phyloP scores from a whole-genome alignment of 2,888 invertebrate species.

The Neoascia interrupta region DNA sequence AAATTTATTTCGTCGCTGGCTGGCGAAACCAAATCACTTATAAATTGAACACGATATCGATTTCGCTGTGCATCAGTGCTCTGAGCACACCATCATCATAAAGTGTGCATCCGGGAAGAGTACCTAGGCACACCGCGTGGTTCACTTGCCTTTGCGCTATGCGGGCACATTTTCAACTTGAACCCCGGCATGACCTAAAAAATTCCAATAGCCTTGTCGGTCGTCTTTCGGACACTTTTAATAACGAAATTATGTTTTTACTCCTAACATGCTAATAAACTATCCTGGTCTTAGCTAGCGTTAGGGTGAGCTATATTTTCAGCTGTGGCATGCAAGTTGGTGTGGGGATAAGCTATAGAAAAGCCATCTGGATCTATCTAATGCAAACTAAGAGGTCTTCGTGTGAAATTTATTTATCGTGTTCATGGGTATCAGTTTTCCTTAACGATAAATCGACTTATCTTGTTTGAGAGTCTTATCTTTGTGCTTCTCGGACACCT shows the following conservation, averaged over 20 bases:
- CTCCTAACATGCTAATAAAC: slow-evolving; percentile 72
- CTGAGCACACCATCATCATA: slow-evolving; percentile 37
- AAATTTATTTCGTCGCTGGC: slow-evolving; percentile 60
- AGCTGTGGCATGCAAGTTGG: not conserved
- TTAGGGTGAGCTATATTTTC: slow-evolving; percentile 21
- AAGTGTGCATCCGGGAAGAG: slow-evolving; percentile 43
- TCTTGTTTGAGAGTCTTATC: slow-evolving; percentile 70
- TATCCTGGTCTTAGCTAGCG: slow-evolving; percentile 54
- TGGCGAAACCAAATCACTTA: slow-evolving; percentile 57
- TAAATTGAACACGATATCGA: slow-evolving; percentile 63
- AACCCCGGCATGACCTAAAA: slow-evolving; percentile 63
- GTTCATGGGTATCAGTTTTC: slow-evolving; percentile 71
- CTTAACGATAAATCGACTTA: slow-evolving; percentile 72
- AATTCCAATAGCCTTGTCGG: slow-evolving; percentile 53
- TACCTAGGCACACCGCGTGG: slow-evolving; percentile 8
- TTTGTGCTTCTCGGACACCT: slow-evolving; percentile 37
- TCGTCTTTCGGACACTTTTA: slow-evolving; percentile 68
- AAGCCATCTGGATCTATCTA: slow-evolving; percentile 4
- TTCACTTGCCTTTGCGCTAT: slow-evolving; percentile 36
- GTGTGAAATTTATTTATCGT: slow-evolving; percentile 72
- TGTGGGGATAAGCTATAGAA: slow-evolving; percentile 10
- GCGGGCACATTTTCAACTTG: slow-evolving; percentile 45
- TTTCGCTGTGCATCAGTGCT: slow-evolving; percentile 41
- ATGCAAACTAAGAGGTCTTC: slow-evolving; percentile 44
- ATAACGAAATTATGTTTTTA: slow-evolving; percentile 72